Evolutionary conservation across 2,888 invertebrate genomes (phyloP), one percentile per base, ranked within the genome.

Genomic region (Bembecia ichneumoniformis): DNA sequence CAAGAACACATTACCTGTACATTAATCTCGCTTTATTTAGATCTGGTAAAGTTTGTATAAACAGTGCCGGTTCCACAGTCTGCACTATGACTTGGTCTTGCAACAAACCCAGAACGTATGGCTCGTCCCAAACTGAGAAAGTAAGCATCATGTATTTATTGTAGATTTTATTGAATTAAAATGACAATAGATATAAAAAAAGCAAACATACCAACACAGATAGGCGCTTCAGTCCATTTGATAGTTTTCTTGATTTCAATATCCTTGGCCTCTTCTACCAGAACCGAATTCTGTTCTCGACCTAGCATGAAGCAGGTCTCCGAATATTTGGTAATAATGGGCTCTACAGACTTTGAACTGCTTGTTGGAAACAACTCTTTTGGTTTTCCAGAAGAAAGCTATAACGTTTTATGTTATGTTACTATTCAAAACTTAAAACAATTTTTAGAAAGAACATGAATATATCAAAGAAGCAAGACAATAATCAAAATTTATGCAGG

Each of bases 311-410:
- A 93, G 16, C 92, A 90, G 49, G 89, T 90, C 53, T 93, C 91
- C 0, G 92, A 91, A 54, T 94, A 88, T 63, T 93, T 90, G n/a
- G 93, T 91, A 60, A 96, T 91, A 50, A 92, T 93, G 0, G 96
- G 96, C 67, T 97, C 96, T 43, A 92, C 90, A 11, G 93, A 93
- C 63, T 92, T 91, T 0, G 90, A 90, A 53, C 92, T 92, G 52
- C 94, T 94, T 2, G 94, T 94, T 0, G 96, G 94, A 73, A 97
- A 97, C 46, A 98, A 82, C 66, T 97, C 96, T 66, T 92, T 92
- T 49, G 92, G 89, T 62, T 91, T 91, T 0, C 93, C 93, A 61
- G 84, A 73, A 45, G 86, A 77, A 7, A 83, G 68, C 87, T 87
- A 59, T 17, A 70, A 54, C n/a, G 28, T 28, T 28, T 7, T 28